Percentiles rank a stretch among this genome's conserved stretches.
Evolutionary conservation across 2,797 vertebrate species (phyloP).

Genomic region (Scolopax rusticola): DNA sequence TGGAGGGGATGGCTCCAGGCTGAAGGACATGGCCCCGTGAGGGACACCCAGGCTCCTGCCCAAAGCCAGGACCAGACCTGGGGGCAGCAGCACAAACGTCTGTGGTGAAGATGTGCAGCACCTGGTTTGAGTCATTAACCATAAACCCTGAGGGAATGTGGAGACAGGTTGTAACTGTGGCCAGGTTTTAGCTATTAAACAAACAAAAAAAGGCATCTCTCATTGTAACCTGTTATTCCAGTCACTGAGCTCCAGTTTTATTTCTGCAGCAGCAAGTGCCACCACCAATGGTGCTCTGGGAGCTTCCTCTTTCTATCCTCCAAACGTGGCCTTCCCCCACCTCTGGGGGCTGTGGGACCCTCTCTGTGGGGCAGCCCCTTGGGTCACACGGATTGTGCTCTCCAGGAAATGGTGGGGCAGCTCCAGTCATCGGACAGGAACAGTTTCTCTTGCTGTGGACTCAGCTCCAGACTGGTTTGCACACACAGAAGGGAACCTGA

Average conservation of each 20-base stretch:
- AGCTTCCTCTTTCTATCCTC: background rate
- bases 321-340: background rate
- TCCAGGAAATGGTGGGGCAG: fast-evolving
- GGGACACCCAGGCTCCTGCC: background rate
- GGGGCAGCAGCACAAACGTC: background rate
- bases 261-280: background rate
- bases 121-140: background rate
- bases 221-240: background rate
- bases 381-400: background rate
- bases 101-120: background rate
- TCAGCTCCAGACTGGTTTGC: background rate
- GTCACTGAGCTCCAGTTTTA: background rate
- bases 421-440: fast-evolving
- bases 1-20: background rate
- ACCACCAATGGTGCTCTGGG: too few species aligned
- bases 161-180: background rate
- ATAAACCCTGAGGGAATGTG: background rate
- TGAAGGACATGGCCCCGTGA: fast-evolving
- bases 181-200: too few species aligned
- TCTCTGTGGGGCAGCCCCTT: fast-evolving
- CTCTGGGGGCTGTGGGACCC: background rate
- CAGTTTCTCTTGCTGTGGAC: background rate
- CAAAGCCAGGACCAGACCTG: background rate
- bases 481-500: background rate
- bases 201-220: background rate